Conservation (phyloP, 2,888 invertebrate species). For the Phortica okadai region DNA sequence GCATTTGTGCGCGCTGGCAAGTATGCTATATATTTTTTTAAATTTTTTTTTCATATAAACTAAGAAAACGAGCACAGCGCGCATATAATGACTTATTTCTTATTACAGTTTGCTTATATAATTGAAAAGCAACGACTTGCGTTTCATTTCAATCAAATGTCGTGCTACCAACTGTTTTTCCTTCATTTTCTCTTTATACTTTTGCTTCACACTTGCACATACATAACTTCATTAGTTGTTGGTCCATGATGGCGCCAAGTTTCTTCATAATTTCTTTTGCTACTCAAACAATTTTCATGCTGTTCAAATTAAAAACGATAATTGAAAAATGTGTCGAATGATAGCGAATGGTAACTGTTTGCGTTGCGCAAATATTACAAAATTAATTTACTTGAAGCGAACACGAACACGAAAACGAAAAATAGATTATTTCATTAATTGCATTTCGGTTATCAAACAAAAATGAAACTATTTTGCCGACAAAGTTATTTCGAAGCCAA, state of each 20-base stretch:
- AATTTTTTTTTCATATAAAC: neutral
- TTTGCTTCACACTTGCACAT: neutral
- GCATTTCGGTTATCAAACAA: neutral
- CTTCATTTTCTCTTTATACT: too few species aligned
- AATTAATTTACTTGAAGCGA: slow-evolving; percentile 47
- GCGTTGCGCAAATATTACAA: slow-evolving; percentile 62
- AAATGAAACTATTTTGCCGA: neutral
- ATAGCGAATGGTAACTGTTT: slow-evolving; percentile 11
- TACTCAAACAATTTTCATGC: slow-evolving; percentile 60
- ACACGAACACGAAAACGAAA: neutral
- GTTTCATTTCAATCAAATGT: too few species aligned
- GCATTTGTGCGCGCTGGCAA: neutral
- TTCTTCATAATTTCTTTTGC: slow-evolving; percentile 17
- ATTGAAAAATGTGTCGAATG: slow-evolving; percentile 60
- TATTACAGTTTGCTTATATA: neutral
- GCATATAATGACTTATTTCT: slow-evolving; percentile 13
- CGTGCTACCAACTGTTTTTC: too few species aligned
- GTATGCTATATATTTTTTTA: too few species aligned
- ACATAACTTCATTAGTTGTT: slow-evolving; percentile 11
- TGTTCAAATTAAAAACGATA: slow-evolving; percentile 69
- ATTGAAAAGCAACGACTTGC: too few species aligned
- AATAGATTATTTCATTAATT: slow-evolving; percentile 12
- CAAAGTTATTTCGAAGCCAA: neutral
- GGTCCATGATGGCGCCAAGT: neutral
- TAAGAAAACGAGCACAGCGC: neutral